Conservation (phyloP, 2,888 invertebrate genomes). For the Crioceris asparagi region DNA sequence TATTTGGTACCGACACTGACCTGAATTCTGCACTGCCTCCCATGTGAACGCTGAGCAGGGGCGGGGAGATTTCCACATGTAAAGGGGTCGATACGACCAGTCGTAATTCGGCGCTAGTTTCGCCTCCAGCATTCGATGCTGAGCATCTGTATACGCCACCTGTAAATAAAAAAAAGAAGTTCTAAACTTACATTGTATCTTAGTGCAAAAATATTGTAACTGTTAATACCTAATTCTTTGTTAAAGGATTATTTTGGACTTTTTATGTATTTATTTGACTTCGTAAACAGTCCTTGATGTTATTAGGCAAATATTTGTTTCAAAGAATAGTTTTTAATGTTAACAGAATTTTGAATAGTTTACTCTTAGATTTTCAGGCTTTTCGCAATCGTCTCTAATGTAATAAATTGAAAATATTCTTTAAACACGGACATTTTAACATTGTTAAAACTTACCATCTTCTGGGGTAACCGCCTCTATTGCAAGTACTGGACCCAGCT, state of each 20-base stretch:
- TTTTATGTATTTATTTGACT: no score
- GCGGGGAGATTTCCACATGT: constrained; percentile 55
- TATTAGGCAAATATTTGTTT: no score
- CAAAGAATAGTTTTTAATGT: no score
- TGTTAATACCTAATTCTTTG: no score
- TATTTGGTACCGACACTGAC: no score
- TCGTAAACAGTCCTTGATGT: no score
- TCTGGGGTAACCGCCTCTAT: constrained; percentile 61
- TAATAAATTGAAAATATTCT: neutral
- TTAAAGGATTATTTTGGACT: no score
- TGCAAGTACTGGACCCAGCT: constrained; percentile 57
- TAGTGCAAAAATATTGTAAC: no score
- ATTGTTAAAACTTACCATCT: constrained; percentile 44
- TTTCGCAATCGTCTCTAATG: no score
- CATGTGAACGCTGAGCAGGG: constrained; percentile 59
- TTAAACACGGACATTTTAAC: neutral
- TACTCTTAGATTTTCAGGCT: no score
- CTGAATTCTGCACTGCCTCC: constrained; percentile 61
- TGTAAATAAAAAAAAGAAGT: constrained; percentile 6
- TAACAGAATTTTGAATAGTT: no score
- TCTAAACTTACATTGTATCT: neutral
- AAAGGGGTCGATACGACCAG: constrained; percentile 55
- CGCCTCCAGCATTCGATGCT: constrained; percentile 58
- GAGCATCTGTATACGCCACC: constrained; percentile 57
- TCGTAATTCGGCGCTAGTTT: constrained; percentile 56